Evolutionary conservation across 2,888 invertebrate genomes (phyloP), one percentile per base, ranked within the genome.

Genomic region (Tetranychus piercei): DNA sequence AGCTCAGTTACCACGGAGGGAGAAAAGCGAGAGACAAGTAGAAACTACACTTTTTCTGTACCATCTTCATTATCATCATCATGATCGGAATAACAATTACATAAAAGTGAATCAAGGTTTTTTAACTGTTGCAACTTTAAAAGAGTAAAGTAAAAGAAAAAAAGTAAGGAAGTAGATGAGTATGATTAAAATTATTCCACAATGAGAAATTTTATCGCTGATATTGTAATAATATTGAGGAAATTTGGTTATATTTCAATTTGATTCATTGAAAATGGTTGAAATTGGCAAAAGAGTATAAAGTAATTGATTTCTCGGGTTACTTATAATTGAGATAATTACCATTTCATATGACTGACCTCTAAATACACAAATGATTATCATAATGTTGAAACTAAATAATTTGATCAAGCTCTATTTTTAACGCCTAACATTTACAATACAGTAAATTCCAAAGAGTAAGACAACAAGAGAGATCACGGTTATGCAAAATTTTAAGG

Each of bases 81-180:
- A 34, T 65, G 66, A n/a, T n/a, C 20, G 66, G 66, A 65, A 65
- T 65, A 18, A 65, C 18, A 65, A 65, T 65, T 65, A 65, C 66
- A 20, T 20, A 65, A 65, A 34, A 34, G 34, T 34, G 34, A 34
- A 34, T 34, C 34, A 34, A 34, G 34, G 34, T 3, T 34, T 34
- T 34, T 34, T 34, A 34, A 34, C 34, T 34, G 34, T 34, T 34
- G 34, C 34, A 34, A 34, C 34, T 34, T 34, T 3, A 34, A 4
- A 34, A 4, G 34, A 34, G 34, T 4, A 34, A 34, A 15, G 55
- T 15, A 6, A 55, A 55, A 1, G 55, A 55, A 55, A 15, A 45
- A 15, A 15, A 55, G 55, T 55, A 55, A 55, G 55, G 55, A 55
- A 55, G 55, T 55, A 55, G 55, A 55, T 15, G 55, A 55, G 7